A percentile compares a stretch with the other conserved stretches of the same genome.
Evolutionary conservation across 2,797 vertebrate species (phyloP).

Genomic region (Hoplostethus atlanticus): DNA sequence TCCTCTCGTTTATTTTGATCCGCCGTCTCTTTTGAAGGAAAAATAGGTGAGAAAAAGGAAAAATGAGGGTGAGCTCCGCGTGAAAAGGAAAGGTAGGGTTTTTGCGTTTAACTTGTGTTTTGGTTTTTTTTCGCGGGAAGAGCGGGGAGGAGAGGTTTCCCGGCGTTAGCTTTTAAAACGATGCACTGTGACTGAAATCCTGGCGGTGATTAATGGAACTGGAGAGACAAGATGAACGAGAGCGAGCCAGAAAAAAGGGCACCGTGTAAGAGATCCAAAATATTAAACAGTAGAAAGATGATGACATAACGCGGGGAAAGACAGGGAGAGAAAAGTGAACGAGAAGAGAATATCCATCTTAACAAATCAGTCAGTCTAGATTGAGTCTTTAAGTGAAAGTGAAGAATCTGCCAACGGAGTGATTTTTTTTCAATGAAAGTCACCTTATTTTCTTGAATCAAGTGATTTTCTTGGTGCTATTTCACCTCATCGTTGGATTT

Average conservation of each 20-base stretch:
- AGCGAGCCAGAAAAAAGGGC: slow-evolving; percentile 46
- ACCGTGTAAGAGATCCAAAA: slow-evolving; percentile 50
- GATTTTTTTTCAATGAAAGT: too few relatives aligned
- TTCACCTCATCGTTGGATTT: too few relatives aligned
- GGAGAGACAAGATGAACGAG: slow-evolving; percentile 64
- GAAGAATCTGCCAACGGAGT: too few relatives aligned
- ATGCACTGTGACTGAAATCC: slow-evolving; percentile 60
- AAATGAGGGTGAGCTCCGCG: slow-evolving; percentile 57
- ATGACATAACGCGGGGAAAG: slow-evolving; percentile 18
- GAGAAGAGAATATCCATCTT: too few relatives aligned
- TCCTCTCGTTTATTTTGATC: slow-evolving; percentile 61
- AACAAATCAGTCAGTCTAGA: too few relatives aligned
- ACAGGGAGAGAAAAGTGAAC: background rate
- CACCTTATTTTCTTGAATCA: too few relatives aligned
- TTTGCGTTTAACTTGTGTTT: slow-evolving; percentile 51
- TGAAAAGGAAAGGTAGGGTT: slow-evolving; percentile 57
- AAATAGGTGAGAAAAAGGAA: slow-evolving; percentile 54
- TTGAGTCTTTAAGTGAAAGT: too few relatives aligned
- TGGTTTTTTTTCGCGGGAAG: slow-evolving; percentile 47
- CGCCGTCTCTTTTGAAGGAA: slow-evolving; percentile 44
- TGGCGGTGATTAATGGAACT: slow-evolving; percentile 74
- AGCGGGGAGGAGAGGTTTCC: slow-evolving; percentile 34
- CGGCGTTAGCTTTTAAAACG: slow-evolving; percentile 69
- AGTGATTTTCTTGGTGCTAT: too few relatives aligned
- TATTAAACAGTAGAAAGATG: slow-evolving; percentile 26